Evolutionary conservation across 2,113 vertebrate species (phyloP).

Genomic region (Emydura subglobosa): DNA sequence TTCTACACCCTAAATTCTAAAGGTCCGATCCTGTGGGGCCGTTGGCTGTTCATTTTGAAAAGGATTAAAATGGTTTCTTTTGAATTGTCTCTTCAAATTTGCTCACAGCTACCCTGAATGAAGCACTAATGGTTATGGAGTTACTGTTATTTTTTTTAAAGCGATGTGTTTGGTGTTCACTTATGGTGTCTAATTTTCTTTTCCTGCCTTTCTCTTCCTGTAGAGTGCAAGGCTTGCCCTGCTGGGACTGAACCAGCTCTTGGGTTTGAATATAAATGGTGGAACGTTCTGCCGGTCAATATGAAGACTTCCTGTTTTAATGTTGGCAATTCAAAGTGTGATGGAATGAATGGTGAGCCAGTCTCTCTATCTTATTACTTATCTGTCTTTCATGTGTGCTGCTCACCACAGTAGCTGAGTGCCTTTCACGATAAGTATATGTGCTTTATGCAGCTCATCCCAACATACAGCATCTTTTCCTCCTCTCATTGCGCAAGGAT

Average conservation of each 20-base stretch:
- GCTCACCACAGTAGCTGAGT: background rate
- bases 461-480: background rate
- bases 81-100: background rate
- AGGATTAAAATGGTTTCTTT: background rate
- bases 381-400: background rate
- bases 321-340: constrained; percentile 95
- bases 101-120: background rate
- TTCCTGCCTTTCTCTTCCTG: background rate
- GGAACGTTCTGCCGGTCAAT: constrained; percentile 93
- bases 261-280: constrained; percentile 97
- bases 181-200: background rate
- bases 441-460: background rate
- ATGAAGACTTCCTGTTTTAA: constrained; percentile 99
- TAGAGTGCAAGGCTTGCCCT: constrained; percentile 90
- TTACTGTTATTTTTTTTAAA: background rate
- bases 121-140: background rate
- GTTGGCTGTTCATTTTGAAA: background rate
- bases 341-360: constrained; percentile 93
- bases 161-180: background rate
- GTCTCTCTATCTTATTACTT: background rate
- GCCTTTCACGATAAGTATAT: background rate
- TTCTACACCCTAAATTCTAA: background rate
- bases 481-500: background rate
- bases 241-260: constrained; percentile 93
- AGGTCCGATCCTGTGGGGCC: background rate